Evolutionary conservation across 1,140 invertebrate species (phyloP), one percentile per base, ranked within the genome.

Genomic region (Trachymyrmex cornetzi): DNA sequence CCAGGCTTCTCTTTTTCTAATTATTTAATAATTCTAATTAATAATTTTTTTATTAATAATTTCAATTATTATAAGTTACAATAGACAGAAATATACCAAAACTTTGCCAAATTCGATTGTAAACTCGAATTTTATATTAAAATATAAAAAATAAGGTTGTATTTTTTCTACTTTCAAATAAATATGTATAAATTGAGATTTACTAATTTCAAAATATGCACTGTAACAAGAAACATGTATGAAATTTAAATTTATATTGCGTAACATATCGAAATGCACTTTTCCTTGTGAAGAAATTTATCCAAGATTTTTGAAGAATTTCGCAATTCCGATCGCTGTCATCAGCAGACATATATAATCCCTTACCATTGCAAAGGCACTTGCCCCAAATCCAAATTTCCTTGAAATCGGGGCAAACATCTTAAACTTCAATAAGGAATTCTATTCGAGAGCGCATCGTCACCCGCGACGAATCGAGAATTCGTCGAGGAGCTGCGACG

Each of bases 351-450:
- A 69, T 24, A 69, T 44, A 44, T 48, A 67, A 44, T 4, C 38
- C 38, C 14, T 24, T 22, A 16, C 24, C 38, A n/a, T 50, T 4
- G 34, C 4, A n/a, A 2, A 38, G 34, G n/a, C n/a, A 69, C 66
- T 69, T 69, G 66, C 66, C 66, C 66, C n/a, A 50, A 50, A 50
- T 50, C 38, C 16, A 50, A 72, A 72, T 72, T 72, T 72, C 34
- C 48, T 50, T 6, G 69, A 72, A 72, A 53, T 53, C 69, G 24
- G 72, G 27, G 9, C 50, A 57, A 55, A 57, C 30, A 22, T 57
- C 72, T 30, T 59, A 34, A 38, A 77, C 34, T 34, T 44, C 55
- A 77, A 61, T 77, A 77, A 77, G 74, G 34, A 44, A 24, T 44
- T 61, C n/a, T 38, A 61, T 24, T 24, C 11, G 27, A 53, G 55